These are phyloP conservation scores for Falco rusticolus DNA, from an alignment of 2,797 vertebrate species.

Conservation along the genomic window DNA sequence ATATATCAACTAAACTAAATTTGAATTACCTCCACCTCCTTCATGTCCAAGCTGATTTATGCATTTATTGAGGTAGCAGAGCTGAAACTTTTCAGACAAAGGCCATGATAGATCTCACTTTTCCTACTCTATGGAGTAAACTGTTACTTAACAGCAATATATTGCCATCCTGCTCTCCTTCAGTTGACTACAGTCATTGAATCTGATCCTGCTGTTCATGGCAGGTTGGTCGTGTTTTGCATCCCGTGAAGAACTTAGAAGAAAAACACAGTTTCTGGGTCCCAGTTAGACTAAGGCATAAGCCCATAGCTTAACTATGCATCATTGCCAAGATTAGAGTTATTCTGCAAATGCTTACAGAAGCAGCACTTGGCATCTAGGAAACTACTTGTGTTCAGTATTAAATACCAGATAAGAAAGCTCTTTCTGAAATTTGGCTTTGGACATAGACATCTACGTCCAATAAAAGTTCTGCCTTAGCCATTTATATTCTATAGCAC, in stretches of 20 bases:
- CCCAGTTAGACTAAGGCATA: not conserved
- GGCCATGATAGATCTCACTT: not conserved
- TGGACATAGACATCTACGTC: not conserved
- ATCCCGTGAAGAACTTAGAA: not conserved
- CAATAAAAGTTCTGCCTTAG: not conserved
- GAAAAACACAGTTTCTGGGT: not conserved
- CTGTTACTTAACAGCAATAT: not conserved
- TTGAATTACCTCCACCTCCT: not conserved
- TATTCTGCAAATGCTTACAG: not conserved
- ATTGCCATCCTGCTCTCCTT: not conserved
- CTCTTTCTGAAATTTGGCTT: not conserved
- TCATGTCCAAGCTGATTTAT: not conserved
- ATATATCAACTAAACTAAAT: not conserved
- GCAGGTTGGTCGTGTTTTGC: not conserved
- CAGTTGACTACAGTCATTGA: not conserved
- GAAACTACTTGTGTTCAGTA: not conserved
- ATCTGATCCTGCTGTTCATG: not conserved
- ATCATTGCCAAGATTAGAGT: not conserved
- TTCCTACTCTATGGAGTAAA: not conserved
- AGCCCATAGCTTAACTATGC: not conserved
- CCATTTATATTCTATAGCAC: not conserved
- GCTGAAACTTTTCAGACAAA: not conserved
- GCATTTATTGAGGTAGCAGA: not conserved
- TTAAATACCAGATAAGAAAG: not conserved
- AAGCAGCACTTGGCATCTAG: not conserved